Base-by-base conservation (phyloP, 2,888 invertebrate genomes). In the Microctonus aethiopoides region DNA sequence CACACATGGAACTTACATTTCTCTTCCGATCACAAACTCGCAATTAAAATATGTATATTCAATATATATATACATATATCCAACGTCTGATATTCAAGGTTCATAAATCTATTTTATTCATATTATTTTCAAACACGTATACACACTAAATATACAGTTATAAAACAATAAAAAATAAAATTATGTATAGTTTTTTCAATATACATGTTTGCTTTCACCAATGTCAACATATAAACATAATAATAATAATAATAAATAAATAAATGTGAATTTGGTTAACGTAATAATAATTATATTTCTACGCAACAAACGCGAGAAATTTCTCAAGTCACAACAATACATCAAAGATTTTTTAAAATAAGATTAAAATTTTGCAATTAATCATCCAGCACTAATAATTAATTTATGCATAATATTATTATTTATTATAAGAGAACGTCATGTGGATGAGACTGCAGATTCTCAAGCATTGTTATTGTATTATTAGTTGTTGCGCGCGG, bases 381-480 rank as follows among this genome's bases (percentile, higher is more conserved):
- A 46, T 46, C 46, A 46, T 46, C 16, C 16, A 7, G 46, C 16
- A 46, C 46, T 46, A 46, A 46, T 7, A 46, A 46, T 46, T 46
- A 46, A 46, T 46, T 1, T 16, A 46, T 46, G 16, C 20, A 16
- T 46, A 1, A 46, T 46, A 46, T 46, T 46, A 46, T 46, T 46
- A 41, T 41, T 13, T n/a, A 41, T 41, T 41, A 46, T 46, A 46
- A 46, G 46, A n/a, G 46, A 46, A 46, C 20, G 46, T 46, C 20
- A 46, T 46, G 16, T 20, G 13, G 29, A 63, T 51, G 59, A 67
- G 52, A 51, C 26, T 24, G 46, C 41, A 36, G 59, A 67, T 67
- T 67, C 67, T 51, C 67, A 67, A 60, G 67, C 52, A 52, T 51
- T 36, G 67, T 24, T n/a, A n/a, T n/a, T n/a, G n/a, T n/a, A n/a